Conservation (phyloP, 2,797 vertebrate genomes). For the Sphaeramia orbicularis region DNA sequence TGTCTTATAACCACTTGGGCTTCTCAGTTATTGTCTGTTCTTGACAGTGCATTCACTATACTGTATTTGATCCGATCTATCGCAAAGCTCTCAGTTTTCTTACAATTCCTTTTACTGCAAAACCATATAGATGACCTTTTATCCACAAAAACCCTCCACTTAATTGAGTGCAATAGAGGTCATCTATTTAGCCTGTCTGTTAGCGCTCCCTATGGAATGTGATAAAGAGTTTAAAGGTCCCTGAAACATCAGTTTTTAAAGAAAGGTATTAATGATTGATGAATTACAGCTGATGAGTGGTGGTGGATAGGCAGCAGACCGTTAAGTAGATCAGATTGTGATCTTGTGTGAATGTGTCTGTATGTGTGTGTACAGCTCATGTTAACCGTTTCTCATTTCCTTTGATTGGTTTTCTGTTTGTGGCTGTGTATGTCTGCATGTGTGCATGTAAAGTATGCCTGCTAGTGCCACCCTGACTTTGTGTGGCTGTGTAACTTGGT, state of each 20-base stretch:
- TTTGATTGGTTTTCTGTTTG: slow-evolving; percentile 39
- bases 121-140: no score
- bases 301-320: slow-evolving; percentile 55
- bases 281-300: slow-evolving; percentile 49
- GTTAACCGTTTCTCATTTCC: slow-evolving; percentile 37
- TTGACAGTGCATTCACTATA: slow-evolving; percentile 18
- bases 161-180: not conserved
- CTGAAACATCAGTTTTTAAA: not conserved
- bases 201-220: slow-evolving; percentile 26
- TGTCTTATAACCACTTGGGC: no score
- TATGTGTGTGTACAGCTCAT: slow-evolving; percentile 21
- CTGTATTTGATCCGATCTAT: slow-evolving; percentile 21
- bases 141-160: not conserved
- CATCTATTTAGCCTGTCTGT: slow-evolving; percentile 1
- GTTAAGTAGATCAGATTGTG: slow-evolving; percentile 24
- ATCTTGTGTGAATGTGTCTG: slow-evolving; percentile 20
- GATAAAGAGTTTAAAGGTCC: slow-evolving; percentile 28
- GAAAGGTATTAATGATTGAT: slow-evolving; percentile 23
- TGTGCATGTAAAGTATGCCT: slow-evolving; percentile 47
- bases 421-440: slow-evolving; percentile 36
- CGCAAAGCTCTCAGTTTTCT: not conserved
- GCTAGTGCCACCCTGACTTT: slow-evolving; percentile 16
- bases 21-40: slow-evolving; percentile 16
- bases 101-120: not conserved
- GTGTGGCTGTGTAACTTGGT: slow-evolving; percentile 49